Base-by-base conservation (phyloP, 2,888 invertebrate genomes). In the Hedychridium roseum region DNA sequence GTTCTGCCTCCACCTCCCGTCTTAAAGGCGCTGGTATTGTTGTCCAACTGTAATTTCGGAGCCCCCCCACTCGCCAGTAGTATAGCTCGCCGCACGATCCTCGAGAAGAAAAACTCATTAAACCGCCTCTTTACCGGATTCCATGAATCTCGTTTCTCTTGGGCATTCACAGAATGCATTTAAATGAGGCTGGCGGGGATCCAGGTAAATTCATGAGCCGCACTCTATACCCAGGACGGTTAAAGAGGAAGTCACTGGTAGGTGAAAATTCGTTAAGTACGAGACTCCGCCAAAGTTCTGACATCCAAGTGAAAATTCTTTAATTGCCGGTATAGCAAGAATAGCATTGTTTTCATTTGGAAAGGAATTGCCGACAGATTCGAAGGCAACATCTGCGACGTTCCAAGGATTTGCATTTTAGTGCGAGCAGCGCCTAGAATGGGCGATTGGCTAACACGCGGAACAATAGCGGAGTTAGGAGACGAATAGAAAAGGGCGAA, bases 401-500 rank as follows among this genome's bases (percentile, higher is more conserved):
- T n/a, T n/a, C n/a, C n/a, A n/a, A n/a, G n/a, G n/a, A n/a, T n/a
- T n/a, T n/a, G n/a, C n/a, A n/a, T n/a, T n/a, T n/a, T n/a, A n/a
- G n/a, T n/a, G n/a, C n/a, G n/a, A n/a, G n/a, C n/a, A n/a, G n/a
- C n/a, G n/a, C n/a, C n/a, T n/a, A n/a, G n/a, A n/a, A n/a, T n/a
- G n/a, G n/a, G n/a, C n/a, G n/a, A n/a, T n/a, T n/a, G n/a, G n/a
- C n/a, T 9, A 9, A 9, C 23, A 23, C 5, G 23, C 5, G 30
- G 11, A 55, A 64, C 57, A 60, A 64, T 60, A 42, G 52, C 39
- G 53, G 52, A 57, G 58, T 56, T 60, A 62, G 56, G 50, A 54
- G 54, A 60, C 44, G 57, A 62, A 56, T 61, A 63, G 66, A 58
- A 62, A 48, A 55, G 51, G 52, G 54, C 54, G 53, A 60, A 54